Base-by-base conservation (phyloP, 2,888 invertebrate species). In the Phymatocera aterrima region DNA sequence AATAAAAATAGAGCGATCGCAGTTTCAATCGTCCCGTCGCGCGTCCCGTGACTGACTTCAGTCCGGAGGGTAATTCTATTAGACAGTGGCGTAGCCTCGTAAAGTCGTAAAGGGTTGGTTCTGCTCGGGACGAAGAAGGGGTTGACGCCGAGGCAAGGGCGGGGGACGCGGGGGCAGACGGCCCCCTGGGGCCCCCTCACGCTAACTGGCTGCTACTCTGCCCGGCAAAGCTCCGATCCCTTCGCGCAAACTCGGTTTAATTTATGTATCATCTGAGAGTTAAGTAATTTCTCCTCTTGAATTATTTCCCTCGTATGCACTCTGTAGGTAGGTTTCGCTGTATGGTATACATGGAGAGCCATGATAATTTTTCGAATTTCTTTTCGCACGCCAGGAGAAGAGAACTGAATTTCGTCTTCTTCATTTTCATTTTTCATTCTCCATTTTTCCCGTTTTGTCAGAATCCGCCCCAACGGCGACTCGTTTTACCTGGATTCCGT, bases 231-330 rank as follows among this genome's bases (percentile, higher is more conserved):
- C n/a, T 64, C 28, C 51, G 87, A 87, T 89, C 90, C 90, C 90
- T 90, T 90, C 24, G 37, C 24, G 89, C 89, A 89, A 90, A 90
- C 90, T 86, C 85, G 85, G 86, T 89, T 90, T 90, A 90, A 90
- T 90, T 90, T 90, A 90, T 90, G 90, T 90, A 90, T 90, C 90
- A 90, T 90, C 90, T 89, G 90, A 90, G 90, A 90, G 90, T 90
- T 90, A 90, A 90, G 90, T 90, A 90, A 90, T 90, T 90, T 90
- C 90, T 87, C 88, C 88, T 81, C 79, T 79, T 80, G 81, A 81
- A 79, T 79, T 79, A 79, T 74, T 79, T 75, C 78, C 72, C 72
- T 57, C 10, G n/a, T n/a, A n/a, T n/a, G n/a, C n/a, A n/a, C n/a
- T n/a, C n/a, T n/a, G n/a, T n/a, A n/a, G n/a, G n/a, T n/a, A n/a